These are phyloP conservation scores for Pristionchus mayeri DNA, from an alignment of 2,888 invertebrate genomes.

Conservation along the genomic window DNA sequence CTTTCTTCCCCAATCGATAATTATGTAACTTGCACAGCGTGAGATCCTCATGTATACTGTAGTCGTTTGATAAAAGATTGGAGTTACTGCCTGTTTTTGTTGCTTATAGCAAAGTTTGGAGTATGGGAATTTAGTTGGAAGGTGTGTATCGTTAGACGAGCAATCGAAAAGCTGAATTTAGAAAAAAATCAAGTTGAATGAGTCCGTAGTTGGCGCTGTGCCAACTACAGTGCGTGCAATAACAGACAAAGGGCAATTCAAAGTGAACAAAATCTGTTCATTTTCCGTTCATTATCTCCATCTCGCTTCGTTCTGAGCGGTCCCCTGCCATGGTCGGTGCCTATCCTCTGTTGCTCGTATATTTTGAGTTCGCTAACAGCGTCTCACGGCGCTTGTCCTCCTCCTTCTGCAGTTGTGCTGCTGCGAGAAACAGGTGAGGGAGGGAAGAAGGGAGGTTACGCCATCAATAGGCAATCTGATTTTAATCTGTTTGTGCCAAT, in stretches of 20 bases:
- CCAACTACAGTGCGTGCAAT: background rate
- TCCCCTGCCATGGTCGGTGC: background rate
- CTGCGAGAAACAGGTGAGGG: background rate
- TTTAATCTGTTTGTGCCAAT: too few relatives aligned
- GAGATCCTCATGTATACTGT: conserved; percentile 18
- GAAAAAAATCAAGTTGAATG: background rate
- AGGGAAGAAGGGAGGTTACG: too few relatives aligned
- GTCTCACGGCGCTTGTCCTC: background rate
- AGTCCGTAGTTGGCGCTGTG: background rate
- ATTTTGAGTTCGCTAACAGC: background rate
- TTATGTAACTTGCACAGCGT: background rate
- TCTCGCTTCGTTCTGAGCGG: background rate
- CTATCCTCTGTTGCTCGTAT: background rate
- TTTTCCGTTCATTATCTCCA: background rate
- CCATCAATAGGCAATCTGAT: too few relatives aligned
- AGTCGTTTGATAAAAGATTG: conserved; percentile 37
- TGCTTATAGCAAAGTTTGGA: too few relatives aligned
- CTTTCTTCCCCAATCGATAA: conserved; percentile 37
- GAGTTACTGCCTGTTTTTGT: too few relatives aligned
- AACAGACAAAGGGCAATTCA: background rate
- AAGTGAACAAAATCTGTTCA: background rate
- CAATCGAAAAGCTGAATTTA: background rate
- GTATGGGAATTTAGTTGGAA: too few relatives aligned
- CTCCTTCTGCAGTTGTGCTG: background rate
- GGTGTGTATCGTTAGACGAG: background rate